Base-by-base conservation (phyloP, 35 echinoderm and acorn worm species). In the Acanthaster planci region DNA sequence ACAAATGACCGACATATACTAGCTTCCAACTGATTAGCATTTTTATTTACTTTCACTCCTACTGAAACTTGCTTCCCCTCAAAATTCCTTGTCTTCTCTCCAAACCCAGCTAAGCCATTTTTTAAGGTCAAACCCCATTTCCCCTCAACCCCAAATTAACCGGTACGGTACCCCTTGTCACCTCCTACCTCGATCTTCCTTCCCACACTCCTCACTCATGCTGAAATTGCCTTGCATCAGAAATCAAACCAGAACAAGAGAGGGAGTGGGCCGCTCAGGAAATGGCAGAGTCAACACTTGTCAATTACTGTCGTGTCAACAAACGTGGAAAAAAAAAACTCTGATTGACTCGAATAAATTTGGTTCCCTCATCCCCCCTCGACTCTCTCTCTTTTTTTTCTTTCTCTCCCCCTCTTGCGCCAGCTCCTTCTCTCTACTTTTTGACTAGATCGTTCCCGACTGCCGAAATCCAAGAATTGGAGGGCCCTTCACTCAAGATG, bases 251-350 rank as follows among this genome's bases (percentile, higher is more conserved):
- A 68, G 42, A 47, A 12, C 42, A 47, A 47, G 42, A 47, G 42
- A 12, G 42, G 42, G 60, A 68, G 60, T 31, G 19, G 60, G 29
- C 23, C 23, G 60, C 60, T 31, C 60, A 68, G 60, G 60, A 68
- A 68, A 68, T 68, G 60, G 60, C 60, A 68, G 60, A 68, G 60
- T 68, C 60, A 68, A 68, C 60, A 68, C 60, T 68, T 68, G 60
- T 68, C 60, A 68, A 68, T 68, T 68, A 68, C 60, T 68, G 60
- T 34, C 29, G 60, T 31, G 60, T 68, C 60, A 68, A 68, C 60
- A 68, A 68, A 68, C 21, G 21, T 18, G 19, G 29, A 35, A 68
- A 68, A 68, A 68, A 68, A 68, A 68, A 68, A 36, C 64, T 72
- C 64, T 31, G 64, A 72, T 72, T 72, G 64, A 72, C 64, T 72